Base-by-base conservation (phyloP, 2,888 invertebrate genomes). In the Drosophila testacea region DNA sequence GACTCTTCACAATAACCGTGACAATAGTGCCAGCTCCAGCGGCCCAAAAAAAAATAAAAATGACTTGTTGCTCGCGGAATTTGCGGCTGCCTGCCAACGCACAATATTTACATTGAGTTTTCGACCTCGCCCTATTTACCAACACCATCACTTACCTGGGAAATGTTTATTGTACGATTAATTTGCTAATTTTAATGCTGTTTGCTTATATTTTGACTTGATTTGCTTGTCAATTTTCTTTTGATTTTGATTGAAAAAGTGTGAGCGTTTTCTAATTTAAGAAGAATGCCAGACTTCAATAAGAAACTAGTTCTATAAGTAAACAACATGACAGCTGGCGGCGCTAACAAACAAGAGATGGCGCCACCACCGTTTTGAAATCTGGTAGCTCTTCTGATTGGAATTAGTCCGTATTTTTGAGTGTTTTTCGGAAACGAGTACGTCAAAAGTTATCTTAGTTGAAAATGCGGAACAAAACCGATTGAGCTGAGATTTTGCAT, bases 61-160 rank as follows among this genome's bases (percentile, higher is more conserved):
- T 44, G 42, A 83, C 83, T 84, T 84, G 83, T 84, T 84, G 83
- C 83, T 73, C 57, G 69, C 62, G 39, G 41, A 71, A 72, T 51
- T 73, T 46, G 61, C 65, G 50, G 56, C 68, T 63, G 63, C 28
- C 46, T 74, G 88, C 88, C 88, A 82, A 71, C 88, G 65, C 71
- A 75, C 67, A 62, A 50, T 72, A 79, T 74, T 79, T 76, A 71
- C 76, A 60, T 52, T 68, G 50, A 32, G 34, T 27, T 44, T 10
- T 32, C 32, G 52, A 61, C 70, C 79, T 79, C 79, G 70, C 65
- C 79, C 75, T 13, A 59, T 69, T 63, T 64, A 42, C 6, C 28
- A 16, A 3, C 7, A 30, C 13, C 38, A 11, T 4, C 13, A 47
- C 86, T 80, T 32, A 83, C 83, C 86, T 78, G 73, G 52, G 27